Percentiles rank a stretch among this genome's conserved stretches.
Conservation (phyloP, 2,888 invertebrate species). For the Troides aeacus region DNA sequence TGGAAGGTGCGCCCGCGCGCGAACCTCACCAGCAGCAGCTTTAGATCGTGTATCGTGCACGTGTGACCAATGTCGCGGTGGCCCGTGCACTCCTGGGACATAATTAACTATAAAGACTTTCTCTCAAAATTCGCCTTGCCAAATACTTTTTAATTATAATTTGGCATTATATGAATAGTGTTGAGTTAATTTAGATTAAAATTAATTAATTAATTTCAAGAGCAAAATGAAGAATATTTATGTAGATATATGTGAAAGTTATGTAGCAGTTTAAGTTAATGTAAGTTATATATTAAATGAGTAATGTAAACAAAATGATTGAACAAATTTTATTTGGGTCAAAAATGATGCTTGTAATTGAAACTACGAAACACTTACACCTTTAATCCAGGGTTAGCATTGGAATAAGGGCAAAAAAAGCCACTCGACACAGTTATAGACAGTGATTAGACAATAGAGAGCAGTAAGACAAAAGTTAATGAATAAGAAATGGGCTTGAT, state of each 20-base stretch:
- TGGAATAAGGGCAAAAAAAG: background rate
- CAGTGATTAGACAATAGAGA: conserved; percentile 1
- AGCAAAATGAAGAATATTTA: background rate
- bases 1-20: conserved; percentile 97
- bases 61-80: conserved; percentile 89
- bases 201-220: background rate
- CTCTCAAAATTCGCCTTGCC: background rate
- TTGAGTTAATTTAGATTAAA: background rate
- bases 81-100: conserved; percentile 82
- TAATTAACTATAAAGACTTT: conserved; percentile 6
- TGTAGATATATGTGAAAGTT: background rate
- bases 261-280: background rate
- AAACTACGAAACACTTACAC: background rate
- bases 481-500: background rate
- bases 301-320: background rate
- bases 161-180: background rate
- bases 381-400: background rate
- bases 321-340: background rate
- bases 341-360: background rate
- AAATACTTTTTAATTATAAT: background rate
- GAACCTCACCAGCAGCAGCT: conserved; percentile 92
- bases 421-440: background rate
- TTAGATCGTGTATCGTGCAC: conserved; percentile 95
- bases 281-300: background rate
- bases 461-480: background rate